Conservation (phyloP, 2,888 invertebrate species). For the Macropis europaea region DNA sequence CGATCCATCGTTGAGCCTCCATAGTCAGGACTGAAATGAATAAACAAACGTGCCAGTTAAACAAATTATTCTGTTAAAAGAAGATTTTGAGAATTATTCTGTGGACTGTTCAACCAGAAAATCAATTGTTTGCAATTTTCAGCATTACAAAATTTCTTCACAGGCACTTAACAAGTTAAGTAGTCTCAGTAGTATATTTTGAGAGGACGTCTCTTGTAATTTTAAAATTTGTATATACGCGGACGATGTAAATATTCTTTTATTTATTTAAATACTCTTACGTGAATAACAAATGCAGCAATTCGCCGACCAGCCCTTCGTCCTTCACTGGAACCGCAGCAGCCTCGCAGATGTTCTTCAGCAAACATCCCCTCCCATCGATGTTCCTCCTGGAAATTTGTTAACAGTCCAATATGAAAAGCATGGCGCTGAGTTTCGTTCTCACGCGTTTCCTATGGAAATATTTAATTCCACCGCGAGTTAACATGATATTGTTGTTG, state of each 20-base stretch:
- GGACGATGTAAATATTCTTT: too few species aligned
- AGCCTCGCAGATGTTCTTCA: constrained; percentile 89
- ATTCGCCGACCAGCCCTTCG: constrained; percentile 84
- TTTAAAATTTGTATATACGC: too few species aligned
- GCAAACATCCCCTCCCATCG: constrained; percentile 86
- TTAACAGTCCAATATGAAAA: not conserved
- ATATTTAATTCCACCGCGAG: not conserved
- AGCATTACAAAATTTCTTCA: too few species aligned
- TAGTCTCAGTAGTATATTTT: too few species aligned
- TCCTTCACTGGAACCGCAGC: constrained; percentile 85
- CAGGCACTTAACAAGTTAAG: too few species aligned
- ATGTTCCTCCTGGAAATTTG: constrained; percentile 82
- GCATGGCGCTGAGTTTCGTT: not conserved
- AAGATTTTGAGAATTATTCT: too few species aligned
- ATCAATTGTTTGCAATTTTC: too few species aligned
- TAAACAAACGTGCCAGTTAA: not conserved
- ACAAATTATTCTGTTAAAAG: too few species aligned
- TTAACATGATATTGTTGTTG: not conserved
- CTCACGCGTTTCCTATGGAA: not conserved
- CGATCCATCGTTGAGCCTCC: constrained; percentile 81
- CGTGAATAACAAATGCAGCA: constrained; percentile 79
- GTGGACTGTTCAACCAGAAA: too few species aligned
- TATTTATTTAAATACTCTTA: constrained; percentile 63
- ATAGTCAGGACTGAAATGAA: constrained; percentile 82
- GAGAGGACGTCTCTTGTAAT: too few species aligned